Base-by-base conservation (phyloP, 2,797 vertebrate genomes). In the Avahi laniger region DNA sequence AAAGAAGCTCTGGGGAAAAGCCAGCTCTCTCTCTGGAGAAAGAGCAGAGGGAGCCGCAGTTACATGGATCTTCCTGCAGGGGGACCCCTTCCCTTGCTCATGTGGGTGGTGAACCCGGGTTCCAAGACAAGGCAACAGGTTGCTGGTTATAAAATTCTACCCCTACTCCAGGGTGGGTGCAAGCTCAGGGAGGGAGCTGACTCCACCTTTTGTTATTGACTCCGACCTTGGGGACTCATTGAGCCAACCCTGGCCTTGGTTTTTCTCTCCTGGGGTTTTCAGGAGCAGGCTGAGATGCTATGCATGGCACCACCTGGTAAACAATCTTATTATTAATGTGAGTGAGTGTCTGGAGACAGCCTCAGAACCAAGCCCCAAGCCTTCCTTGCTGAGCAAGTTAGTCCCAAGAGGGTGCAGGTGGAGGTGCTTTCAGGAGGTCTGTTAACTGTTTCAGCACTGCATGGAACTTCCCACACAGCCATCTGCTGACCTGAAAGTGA, bases 251-350 rank as follows among this genome's bases (percentile, higher is more conserved):
- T 38, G 38, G 69, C 67, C 65, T 90, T 81, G 76, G 57, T 72
- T 95, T 84, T 48, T 72, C 63, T 84, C 95, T 67, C 61, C 76
- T 67, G 95, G 78, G 95, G 22, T 65, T 93, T 73, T 75, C 93
- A 28, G 81, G 72, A 96, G 86, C 67, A 22, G 65, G 67, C 73
- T 61, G 93, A 95, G 78, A 84, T 11, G 75, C 82, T 69, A 13
- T 18, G 92, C 83, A 0, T 22, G 30, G 70, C 35, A 48, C 54
- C n/a, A 43, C 17, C 63, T 80, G 69, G 87, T 97, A 98, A 97
- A 98, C 97, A 97, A 96, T 91, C 93, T 96, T 75, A 76, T 96
- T 96, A 87, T 94, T 88, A 91, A 92, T 52, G 52, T 30, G 17
- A 93, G 72, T 17, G 30, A 63, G 72, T 75, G 33, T 84, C 96